These are phyloP conservation scores for Gymnobelideus leadbeateri DNA, from an alignment of 2,113 vertebrate species.

Conservation along the genomic window DNA sequence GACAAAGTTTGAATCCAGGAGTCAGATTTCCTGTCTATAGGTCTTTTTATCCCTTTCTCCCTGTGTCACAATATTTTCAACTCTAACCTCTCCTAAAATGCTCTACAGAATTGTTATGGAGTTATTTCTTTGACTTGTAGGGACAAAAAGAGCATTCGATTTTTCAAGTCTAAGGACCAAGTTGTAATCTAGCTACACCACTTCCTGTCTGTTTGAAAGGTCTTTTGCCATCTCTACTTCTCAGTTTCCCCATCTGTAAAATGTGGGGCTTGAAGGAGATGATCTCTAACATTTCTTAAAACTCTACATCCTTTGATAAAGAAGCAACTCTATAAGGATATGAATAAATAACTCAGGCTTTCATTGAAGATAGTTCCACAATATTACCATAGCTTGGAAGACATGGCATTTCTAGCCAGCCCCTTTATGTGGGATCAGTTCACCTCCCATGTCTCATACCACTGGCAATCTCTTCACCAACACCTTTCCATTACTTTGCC, in stretches of 20 bases:
- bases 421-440: not conserved
- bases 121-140: not conserved
- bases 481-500: not conserved
- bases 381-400: not conserved
- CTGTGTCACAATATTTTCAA: not conserved
- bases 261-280: not conserved
- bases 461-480: not conserved
- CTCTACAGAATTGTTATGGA: not conserved
- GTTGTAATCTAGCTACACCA: not conserved
- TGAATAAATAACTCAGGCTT: not conserved
- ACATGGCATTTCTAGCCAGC: not conserved
- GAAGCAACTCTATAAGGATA: not conserved
- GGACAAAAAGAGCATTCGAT: not conserved
- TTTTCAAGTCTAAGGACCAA: not conserved
- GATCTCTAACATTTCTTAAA: not conserved
- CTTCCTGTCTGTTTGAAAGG: not conserved
- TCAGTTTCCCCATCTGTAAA: not conserved
- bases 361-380: not conserved
- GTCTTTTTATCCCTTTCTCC: not conserved
- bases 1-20: not conserved
- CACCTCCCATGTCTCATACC: too few relatives aligned
- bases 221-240: not conserved
- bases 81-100: not conserved
- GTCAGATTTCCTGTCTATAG: not conserved
- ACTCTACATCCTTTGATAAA: not conserved